Evolutionary conservation across 2,797 vertebrate species (phyloP), one percentile per base, ranked within the genome.

Genomic region (Scolopax rusticola): DNA sequence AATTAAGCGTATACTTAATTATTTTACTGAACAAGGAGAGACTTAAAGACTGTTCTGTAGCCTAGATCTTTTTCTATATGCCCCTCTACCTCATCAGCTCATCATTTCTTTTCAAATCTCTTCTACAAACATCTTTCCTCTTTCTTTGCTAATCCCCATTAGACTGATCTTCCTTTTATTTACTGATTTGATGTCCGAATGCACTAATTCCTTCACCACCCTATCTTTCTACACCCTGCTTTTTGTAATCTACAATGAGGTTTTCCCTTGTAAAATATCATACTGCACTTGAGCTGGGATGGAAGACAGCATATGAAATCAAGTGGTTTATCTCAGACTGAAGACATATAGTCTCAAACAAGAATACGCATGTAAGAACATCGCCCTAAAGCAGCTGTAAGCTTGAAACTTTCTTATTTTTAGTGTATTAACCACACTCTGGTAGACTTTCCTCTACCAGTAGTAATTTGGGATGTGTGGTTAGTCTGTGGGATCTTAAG

Each of bases 401-500:
- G 68, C 32, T 92, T 88, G 43, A 87, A 94, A 88, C n/a, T 27
- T 91, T 73, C 36, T 38, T 81, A n/a, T 78, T 96, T 91, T 91
- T 87, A 92, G 89, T 18, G 27, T 51, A 96, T 82, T 88, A 96
- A 95, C 79, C 91, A 90, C 93, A 95, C 33, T 79, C 24, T 43
- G 64, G 60, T 90, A 91, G 89, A 70, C 82, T 56, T 95, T 95
- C 61, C 76, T 94, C 63, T 80, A 94, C 75, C 75, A 95, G 70
- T 73, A 73, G 68, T 91, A 86, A 94, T 93, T 64, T 85, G 68
- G 86, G 85, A 93, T 84, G 80, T 94, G 89, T 96, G 91, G 93
- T 95, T 93, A 81, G 65, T 74, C 60, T 95, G 84, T 87, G 86
- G 84, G 91, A 92, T 89, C 82, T 91, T 93, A 95, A 95, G 77